Conservation (phyloP, 2,888 invertebrate genomes). For the Chrysolina haemoptera region DNA sequence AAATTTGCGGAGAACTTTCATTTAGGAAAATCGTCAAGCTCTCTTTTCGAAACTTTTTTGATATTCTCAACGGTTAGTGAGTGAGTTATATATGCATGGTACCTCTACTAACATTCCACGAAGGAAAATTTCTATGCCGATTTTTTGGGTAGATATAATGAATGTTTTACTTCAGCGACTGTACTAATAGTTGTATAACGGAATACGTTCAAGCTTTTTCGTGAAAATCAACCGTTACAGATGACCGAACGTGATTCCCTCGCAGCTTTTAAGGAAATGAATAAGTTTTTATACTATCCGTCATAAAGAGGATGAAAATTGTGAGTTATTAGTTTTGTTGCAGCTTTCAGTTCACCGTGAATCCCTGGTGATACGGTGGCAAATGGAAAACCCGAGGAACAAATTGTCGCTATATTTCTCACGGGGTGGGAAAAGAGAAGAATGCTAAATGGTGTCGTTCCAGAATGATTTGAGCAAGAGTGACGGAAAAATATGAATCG, state of each 20-base stretch:
- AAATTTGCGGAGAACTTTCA: too few species aligned
- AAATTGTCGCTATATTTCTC: conserved; percentile 28
- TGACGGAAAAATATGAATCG: neutral
- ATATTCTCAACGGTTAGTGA: too few species aligned
- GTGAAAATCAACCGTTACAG: conserved; percentile 35
- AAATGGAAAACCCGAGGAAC: conserved; percentile 32
- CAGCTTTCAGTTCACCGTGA: conserved; percentile 14
- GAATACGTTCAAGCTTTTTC: conserved; percentile 29
- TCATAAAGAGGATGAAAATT: conserved; percentile 44
- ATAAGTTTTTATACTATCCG: conserved; percentile 49
- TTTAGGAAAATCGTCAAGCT: too few species aligned
- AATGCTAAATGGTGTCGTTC: conserved; percentile 4
- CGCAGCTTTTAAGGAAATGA: conserved; percentile 50
- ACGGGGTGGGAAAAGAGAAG: neutral
- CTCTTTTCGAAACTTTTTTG: too few species aligned
- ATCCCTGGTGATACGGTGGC: conserved; percentile 33
- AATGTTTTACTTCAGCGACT: too few species aligned
- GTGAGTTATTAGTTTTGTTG: conserved; percentile 36
- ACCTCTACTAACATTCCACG: too few species aligned
- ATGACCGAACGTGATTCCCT: conserved; percentile 46
- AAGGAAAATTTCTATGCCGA: too few species aligned
- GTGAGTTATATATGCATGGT: too few species aligned
- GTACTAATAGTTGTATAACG: neutral
- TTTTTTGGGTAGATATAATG: too few species aligned
- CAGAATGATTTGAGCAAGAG: neutral